phyloP scores from a whole-genome alignment of 2,113 vertebrate species.

The Paraplagusia blochii region DNA sequence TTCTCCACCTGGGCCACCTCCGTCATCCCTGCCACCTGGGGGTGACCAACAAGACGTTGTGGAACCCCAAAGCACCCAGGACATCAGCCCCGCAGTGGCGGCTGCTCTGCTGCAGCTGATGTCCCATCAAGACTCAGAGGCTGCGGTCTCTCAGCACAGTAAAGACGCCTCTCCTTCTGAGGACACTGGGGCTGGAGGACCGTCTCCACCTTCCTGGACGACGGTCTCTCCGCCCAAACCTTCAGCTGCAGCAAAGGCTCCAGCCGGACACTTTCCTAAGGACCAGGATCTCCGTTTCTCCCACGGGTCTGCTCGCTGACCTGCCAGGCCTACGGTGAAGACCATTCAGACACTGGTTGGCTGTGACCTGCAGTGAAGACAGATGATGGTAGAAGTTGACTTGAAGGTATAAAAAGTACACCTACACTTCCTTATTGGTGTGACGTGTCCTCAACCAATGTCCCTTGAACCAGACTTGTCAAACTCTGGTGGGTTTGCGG shows the following conservation, averaged over 20 bases:
- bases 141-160: constrained; percentile 63
- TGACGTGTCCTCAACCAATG: neutral
- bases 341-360: constrained; percentile 61
- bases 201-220: constrained; percentile 47
- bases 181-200: constrained; percentile 23
- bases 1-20: constrained; percentile 74
- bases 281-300: constrained; percentile 96
- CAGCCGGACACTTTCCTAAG: constrained; percentile 83
- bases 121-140: constrained; percentile 84
- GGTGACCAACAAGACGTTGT: constrained; percentile 31
- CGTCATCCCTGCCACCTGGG: constrained; percentile 58
- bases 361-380: constrained; percentile 30
- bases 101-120: constrained; percentile 92
- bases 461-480: constrained; percentile 6
- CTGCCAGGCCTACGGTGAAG: constrained; percentile 54
- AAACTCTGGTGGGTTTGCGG: neutral
- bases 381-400: constrained; percentile 49
- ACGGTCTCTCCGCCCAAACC: constrained; percentile 50
- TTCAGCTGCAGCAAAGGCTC: constrained; percentile 42
- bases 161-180: constrained; percentile 50
- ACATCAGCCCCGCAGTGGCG: constrained; percentile 86
- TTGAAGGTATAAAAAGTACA: constrained; percentile 45
- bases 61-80: constrained; percentile 60
- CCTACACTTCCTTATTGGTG: constrained; percentile 50
- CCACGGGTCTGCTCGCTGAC: constrained; percentile 79